These are phyloP conservation scores for Diabrotica virgifera DNA, from an alignment of 1,140 invertebrate species.

Conservation along the genomic window DNA sequence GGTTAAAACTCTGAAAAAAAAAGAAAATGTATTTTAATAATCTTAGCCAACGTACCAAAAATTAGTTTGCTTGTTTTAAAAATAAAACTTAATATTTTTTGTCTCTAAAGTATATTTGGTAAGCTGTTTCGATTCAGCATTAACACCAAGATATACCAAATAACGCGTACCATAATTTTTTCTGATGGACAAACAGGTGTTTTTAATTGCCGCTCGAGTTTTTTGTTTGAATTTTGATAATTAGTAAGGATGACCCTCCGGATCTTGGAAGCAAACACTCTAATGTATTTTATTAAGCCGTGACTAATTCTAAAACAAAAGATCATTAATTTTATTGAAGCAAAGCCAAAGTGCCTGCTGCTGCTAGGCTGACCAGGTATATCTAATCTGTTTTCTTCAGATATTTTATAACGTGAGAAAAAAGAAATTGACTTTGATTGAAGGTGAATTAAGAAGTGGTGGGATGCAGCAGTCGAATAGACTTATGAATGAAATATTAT, in stretches of 20 bases:
- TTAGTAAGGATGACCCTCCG: constrained; percentile 1
- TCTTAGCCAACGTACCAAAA: too few species aligned
- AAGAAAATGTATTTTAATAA: too few species aligned
- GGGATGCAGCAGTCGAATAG: too few species aligned
- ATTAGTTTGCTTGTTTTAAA: too few species aligned
- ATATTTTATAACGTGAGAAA: constrained; percentile 15
- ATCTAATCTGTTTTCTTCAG: constrained; percentile 4
- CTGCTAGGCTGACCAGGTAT: background rate
- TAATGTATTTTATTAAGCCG: constrained; percentile 14
- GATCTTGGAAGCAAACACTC: constrained; percentile 3
- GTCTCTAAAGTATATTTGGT: too few species aligned
- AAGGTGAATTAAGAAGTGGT: background rate
- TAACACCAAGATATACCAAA: too few species aligned
- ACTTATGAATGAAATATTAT: too few species aligned
- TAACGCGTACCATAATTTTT: too few species aligned
- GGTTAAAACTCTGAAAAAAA: too few species aligned
- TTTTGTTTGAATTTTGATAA: constrained; percentile 10
- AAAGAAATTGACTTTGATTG: constrained; percentile 7
- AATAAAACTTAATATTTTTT: too few species aligned
- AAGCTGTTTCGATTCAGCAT: too few species aligned
- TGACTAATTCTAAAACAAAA: constrained; percentile 22
- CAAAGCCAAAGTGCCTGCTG: too few species aligned
- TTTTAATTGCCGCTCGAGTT: constrained; percentile 5
- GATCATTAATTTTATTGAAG: constrained; percentile 11
- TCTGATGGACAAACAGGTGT: background rate